A percentile compares a stretch with the other conserved stretches of the same genome.
Conservation (phyloP, 2,113 vertebrate genomes). For the Cervus canadensis region DNA sequence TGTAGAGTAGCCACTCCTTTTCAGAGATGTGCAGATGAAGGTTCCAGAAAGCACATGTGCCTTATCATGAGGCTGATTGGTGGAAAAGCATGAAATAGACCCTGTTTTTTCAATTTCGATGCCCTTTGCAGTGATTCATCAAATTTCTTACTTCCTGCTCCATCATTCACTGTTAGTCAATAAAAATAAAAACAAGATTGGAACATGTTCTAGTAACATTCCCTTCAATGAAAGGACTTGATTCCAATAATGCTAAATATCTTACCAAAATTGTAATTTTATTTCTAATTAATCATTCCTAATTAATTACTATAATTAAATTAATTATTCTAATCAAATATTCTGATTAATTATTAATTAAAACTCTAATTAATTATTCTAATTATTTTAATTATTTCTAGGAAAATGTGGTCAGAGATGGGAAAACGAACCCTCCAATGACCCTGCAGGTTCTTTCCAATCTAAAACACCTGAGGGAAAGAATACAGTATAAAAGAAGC, state of each 20-base stretch:
- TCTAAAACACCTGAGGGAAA: neutral
- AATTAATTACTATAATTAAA: too few relatives aligned
- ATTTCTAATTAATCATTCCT: neutral
- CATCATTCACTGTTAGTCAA: neutral
- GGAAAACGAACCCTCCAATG: neutral
- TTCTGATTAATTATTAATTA: too few relatives aligned
- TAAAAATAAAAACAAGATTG: neutral
- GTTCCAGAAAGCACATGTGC: neutral
- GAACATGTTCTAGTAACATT: neutral
- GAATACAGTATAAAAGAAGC: neutral
- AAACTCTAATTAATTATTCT: too few relatives aligned
- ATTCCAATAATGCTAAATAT: neutral
- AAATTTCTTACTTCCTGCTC: neutral
- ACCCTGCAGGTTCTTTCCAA: neutral
- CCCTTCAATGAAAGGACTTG: neutral
- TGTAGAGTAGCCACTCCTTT: neutral
- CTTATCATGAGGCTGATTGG: neutral
- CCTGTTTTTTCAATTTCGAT: neutral
- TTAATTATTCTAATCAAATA: too few relatives aligned
- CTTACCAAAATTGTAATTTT: neutral
- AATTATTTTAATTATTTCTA: neutral
- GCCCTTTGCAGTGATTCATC: neutral
- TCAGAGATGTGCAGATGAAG: neutral
- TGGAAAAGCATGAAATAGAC: neutral
- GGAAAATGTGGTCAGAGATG: neutral